These are phyloP conservation scores for Regulus satrapa DNA, from an alignment of 2,113 vertebrate species.

Conservation along the genomic window DNA sequence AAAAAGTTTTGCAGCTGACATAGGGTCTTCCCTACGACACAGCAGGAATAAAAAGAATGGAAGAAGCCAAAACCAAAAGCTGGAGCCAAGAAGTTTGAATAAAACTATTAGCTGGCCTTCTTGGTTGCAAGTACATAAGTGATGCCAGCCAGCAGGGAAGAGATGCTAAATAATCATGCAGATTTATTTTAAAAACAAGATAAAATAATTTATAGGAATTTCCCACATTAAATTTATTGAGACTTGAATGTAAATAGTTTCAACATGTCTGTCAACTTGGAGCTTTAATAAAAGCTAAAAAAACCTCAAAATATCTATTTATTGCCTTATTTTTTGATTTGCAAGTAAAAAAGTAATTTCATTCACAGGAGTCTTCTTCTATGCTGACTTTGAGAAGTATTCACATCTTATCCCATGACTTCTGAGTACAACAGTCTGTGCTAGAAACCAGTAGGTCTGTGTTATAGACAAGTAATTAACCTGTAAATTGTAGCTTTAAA, in stretches of 20 bases:
- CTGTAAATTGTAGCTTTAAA: not conserved
- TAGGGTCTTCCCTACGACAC: not conserved
- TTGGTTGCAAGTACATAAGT: not conserved
- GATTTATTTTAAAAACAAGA: conserved; percentile 23
- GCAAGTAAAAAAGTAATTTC: not conserved
- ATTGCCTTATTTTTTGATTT: not conserved
- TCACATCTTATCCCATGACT: not conserved
- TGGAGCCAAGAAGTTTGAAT: not conserved
- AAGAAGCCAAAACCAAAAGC: not conserved
- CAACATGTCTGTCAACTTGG: not conserved
- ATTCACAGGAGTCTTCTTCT: not conserved
- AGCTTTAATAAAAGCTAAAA: not conserved
- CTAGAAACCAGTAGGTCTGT: not conserved
- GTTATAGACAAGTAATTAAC: not conserved
- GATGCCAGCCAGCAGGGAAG: conserved; percentile 17
- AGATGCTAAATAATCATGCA: not conserved
- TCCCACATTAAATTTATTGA: not conserved
- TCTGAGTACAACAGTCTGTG: not conserved
- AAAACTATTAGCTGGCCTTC: not conserved
- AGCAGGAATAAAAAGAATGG: not conserved
- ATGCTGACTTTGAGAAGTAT: not conserved
- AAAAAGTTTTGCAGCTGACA: not conserved
- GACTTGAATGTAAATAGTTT: not conserved
- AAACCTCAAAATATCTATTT: not conserved
- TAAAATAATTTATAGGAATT: not conserved